Percentiles rank a stretch among this genome's conserved stretches.
Evolutionary conservation across 2,113 vertebrate genomes (phyloP).

Genomic region (Elanus axillaris): DNA sequence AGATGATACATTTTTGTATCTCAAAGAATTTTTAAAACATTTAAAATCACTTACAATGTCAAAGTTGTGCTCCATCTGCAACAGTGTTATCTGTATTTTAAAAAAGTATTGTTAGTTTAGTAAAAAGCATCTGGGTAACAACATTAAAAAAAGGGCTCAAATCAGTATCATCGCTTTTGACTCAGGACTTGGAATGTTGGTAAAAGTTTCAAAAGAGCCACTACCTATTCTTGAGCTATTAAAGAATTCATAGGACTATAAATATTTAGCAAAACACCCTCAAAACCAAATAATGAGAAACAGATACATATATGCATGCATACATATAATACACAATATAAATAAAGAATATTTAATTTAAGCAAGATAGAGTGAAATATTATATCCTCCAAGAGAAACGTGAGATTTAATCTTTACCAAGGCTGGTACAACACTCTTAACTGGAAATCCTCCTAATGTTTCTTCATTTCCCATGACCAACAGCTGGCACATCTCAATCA

Average conservation of each 20-base stretch:
- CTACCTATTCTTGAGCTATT: neutral
- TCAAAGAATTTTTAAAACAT: neutral
- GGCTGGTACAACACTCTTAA: constrained; percentile 97
- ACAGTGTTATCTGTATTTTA: constrained; percentile 88
- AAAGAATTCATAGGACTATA: neutral
- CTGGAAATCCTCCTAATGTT: constrained; percentile 97
- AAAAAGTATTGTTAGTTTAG: neutral
- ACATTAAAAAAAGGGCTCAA: neutral
- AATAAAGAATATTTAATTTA: neutral
- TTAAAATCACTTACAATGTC: constrained; percentile 90
- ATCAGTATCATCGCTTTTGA: neutral
- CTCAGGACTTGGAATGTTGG: neutral
- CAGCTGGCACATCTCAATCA: constrained; percentile 99
- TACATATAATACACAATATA: neutral
- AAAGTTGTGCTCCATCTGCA: constrained; percentile 99
- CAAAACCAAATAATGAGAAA: neutral
- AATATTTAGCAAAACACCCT: neutral
- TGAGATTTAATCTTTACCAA: constrained; percentile 77
- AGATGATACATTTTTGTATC: neutral
- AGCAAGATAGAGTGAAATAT: neutral
- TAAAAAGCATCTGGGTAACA: neutral
- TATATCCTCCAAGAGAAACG: neutral
- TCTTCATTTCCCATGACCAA: constrained; percentile 99
- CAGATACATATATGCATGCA: neutral
- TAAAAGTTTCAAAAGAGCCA: neutral